Evolutionary conservation across 2,113 vertebrate genomes (phyloP), one percentile per base, ranked within the genome.

Genomic region (Sylvietta virens): DNA sequence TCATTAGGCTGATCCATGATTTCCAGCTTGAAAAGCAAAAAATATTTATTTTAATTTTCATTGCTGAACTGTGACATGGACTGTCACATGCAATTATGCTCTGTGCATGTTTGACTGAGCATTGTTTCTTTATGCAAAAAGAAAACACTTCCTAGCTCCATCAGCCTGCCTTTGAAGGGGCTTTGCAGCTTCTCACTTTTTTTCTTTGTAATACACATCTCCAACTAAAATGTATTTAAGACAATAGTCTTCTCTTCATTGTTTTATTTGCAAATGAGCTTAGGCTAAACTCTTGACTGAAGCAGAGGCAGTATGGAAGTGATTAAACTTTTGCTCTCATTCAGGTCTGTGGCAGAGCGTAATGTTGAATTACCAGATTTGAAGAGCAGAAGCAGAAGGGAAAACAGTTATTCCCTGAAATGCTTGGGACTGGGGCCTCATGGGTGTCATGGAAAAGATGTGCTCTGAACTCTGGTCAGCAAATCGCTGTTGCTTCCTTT

Each of bases 61-160:
- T 77, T 92, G 86, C 58, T 95, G 81, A 94, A 91, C 80, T 92
- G 78, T 95, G 94, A 88, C 94, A 94, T 22, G 33, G 61, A 30
- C 57, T 93, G 92, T 94, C 95, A 80, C n/a, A 33, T 72, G 42
- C 81, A 90, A 93, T 97, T 92, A 95, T 23, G 58, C 44, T 81
- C 74, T 44, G n/a, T 64, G 94, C 71, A 45, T 92, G 79, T 84
- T 88, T 87, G 66, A 92, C n/a, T 70, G 45, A 88, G 44, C n/a
- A 39, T 83, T 91, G 56, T 73, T 88, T 90, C n/a, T 77, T 62
- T 48, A 58, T 64, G 35, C 28, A 73, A 86, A 97, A 93, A 70
- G 7, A 76, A 91, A 81, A 87, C 6, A 62, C 12, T 71, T 78
- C 27, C 31, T 56, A 53, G 27, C 10, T 72, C 56, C 61, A 54